phyloP scores from a whole-genome alignment of 2,113 vertebrate genomes.

The Tyrannus savana region DNA sequence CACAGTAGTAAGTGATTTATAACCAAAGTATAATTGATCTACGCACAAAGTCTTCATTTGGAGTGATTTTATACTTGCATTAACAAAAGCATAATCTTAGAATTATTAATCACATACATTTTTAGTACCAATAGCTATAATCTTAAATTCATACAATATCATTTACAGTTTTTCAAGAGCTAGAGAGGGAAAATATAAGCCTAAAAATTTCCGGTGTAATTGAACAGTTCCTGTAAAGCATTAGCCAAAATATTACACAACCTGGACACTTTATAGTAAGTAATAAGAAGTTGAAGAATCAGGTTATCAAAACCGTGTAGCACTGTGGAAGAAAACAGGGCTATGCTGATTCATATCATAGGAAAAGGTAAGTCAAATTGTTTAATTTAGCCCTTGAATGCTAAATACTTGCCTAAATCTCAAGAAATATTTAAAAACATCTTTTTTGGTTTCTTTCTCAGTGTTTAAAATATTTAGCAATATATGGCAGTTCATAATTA shows the following conservation, averaged over 20 bases:
- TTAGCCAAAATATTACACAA: constrained; percentile 33
- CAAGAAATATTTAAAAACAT: background rate
- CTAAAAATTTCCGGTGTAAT: constrained; percentile 27
- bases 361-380: background rate
- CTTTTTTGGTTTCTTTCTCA: background rate
- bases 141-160: constrained; percentile 54
- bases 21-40: constrained; percentile 26
- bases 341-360: background rate
- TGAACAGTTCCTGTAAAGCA: constrained; percentile 37
- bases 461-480: background rate
- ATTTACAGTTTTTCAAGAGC: constrained; percentile 17
- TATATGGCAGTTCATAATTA: background rate
- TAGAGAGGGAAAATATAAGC: constrained; percentile 21
- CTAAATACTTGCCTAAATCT: background rate
- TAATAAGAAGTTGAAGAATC: background rate
- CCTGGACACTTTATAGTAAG: background rate
- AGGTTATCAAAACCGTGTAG: background rate
- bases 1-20: constrained; percentile 13
- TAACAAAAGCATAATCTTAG: constrained; percentile 39
- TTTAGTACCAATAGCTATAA: constrained; percentile 42
- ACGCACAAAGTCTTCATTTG: constrained; percentile 15
- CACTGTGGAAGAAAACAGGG: background rate
- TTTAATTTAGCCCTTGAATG: constrained; percentile 11
- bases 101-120: constrained; percentile 31
- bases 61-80: background rate